Percentiles rank a stretch among this genome's conserved stretches.
Conservation (phyloP, 2,797 vertebrate species). For the Leptatherina wallacei region DNA sequence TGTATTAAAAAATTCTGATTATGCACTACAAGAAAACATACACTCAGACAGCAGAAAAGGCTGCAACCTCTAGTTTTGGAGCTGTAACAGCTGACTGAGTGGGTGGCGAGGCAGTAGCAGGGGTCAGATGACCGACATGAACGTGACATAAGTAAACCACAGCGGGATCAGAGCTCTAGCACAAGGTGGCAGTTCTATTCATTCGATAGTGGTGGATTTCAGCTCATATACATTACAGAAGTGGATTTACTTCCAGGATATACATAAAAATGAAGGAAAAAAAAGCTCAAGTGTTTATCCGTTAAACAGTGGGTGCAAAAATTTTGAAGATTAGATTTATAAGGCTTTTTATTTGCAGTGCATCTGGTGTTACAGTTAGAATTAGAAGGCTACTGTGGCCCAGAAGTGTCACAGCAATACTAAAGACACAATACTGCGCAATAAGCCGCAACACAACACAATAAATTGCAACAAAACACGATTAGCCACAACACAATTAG, state of each 20-base stretch:
- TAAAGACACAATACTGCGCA: too few species aligned
- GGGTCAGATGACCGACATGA: constrained; percentile 20
- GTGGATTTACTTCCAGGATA: neutral
- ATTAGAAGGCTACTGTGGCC: too few species aligned
- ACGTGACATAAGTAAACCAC: constrained; percentile 20
- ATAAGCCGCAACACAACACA: too few species aligned
- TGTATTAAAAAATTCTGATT: neutral
- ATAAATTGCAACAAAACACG: too few species aligned
- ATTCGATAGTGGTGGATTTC: neutral
- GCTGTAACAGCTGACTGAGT: constrained; percentile 37
- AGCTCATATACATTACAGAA: neutral
- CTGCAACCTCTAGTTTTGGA: constrained; percentile 4
- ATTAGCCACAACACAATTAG: too few species aligned
- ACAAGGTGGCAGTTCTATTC: constrained; percentile 7
- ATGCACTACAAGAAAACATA: neutral
- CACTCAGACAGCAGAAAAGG: neutral
- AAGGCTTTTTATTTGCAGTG: constrained; percentile 2
- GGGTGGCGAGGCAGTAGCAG: constrained; percentile 24
- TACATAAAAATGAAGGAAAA: constrained; percentile 5
- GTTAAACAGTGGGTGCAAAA: constrained; percentile 11
- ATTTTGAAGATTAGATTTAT: constrained; percentile 11
- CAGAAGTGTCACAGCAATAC: too few species aligned
- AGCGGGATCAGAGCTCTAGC: neutral
- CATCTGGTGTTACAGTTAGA: neutral
- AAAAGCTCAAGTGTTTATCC: neutral